Percentiles rank a stretch among this genome's conserved stretches.
Evolutionary conservation across 1,140 invertebrate genomes (phyloP).

Genomic region (Mamestra configurata): DNA sequence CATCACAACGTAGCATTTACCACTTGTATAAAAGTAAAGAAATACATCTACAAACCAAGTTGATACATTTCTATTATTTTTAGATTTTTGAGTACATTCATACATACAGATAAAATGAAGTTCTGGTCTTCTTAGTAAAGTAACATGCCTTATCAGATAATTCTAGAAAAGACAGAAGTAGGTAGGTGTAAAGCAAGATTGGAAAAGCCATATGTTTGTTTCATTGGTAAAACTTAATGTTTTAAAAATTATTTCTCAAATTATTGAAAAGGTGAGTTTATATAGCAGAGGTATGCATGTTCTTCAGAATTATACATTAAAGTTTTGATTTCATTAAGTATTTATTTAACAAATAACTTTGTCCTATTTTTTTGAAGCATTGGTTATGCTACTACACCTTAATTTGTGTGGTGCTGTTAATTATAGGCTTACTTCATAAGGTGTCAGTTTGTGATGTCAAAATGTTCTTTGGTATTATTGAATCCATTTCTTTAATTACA

Average conservation of each 20-base stretch:
- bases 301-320: background rate
- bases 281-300: conserved; percentile 18
- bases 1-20: conserved; percentile 72
- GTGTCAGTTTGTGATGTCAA: background rate
- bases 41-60: conserved; percentile 3
- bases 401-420: too few relatives aligned
- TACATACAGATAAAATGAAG: background rate
- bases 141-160: background rate
- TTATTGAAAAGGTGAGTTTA: background rate
- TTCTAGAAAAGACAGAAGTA: background rate
- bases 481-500: background rate
- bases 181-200: background rate
- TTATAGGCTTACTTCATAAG: too few relatives aligned
- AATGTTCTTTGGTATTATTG: background rate
- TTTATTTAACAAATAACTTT: conserved; percentile 10
- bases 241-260: background rate
- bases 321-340: background rate
- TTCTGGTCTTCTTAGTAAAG: conserved; percentile 8
- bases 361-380: background rate
- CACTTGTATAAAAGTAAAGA: conserved; percentile 32
- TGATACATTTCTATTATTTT: conserved; percentile 19
- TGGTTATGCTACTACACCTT: background rate
- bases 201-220: background rate
- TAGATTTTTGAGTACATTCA: conserved; percentile 11
- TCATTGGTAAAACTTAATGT: background rate